Evolutionary conservation across 2,113 vertebrate species (phyloP).

Genomic region (Scolopax mira): DNA sequence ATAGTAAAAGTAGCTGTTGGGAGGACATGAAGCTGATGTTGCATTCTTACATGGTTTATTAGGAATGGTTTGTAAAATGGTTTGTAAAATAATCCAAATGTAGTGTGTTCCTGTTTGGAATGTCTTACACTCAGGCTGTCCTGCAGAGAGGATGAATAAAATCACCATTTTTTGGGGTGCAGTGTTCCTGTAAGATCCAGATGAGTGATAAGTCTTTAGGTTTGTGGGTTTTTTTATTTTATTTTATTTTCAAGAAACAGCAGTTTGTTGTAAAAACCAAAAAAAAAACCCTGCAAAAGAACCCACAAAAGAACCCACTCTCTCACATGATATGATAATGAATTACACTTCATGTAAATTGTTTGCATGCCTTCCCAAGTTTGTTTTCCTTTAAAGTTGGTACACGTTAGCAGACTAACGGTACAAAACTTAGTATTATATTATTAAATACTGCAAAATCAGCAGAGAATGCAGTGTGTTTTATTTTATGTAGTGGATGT

Average conservation of each 20-base stretch:
- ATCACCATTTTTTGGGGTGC: not conserved
- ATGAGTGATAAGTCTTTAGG: not conserved
- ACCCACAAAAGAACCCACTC: too few relatives aligned
- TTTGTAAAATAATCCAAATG: not conserved
- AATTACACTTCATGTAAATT: not conserved
- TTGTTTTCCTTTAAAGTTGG: not conserved
- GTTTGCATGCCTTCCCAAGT: not conserved
- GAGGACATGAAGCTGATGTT: not conserved
- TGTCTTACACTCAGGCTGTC: not conserved
- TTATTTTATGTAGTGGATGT: not conserved
- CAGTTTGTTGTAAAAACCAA: not conserved
- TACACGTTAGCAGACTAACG: not conserved
- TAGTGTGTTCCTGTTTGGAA: not conserved
- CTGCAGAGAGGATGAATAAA: not conserved
- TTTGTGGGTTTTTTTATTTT: not conserved
- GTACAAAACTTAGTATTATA: not conserved
- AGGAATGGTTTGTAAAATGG: too few relatives aligned
- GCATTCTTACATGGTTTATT: not conserved
- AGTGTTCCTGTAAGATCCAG: not conserved
- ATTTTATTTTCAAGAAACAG: not conserved
- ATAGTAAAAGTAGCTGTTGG: not conserved
- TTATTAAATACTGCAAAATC: conserved; percentile 24
- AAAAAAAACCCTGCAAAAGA: too few relatives aligned
- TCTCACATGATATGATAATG: not conserved
- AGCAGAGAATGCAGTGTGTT: not conserved